Percentiles rank a stretch among this genome's conserved stretches.
phyloP scores from a whole-genome alignment of 2,888 invertebrate species.

The Limnephilus rhombicus region DNA sequence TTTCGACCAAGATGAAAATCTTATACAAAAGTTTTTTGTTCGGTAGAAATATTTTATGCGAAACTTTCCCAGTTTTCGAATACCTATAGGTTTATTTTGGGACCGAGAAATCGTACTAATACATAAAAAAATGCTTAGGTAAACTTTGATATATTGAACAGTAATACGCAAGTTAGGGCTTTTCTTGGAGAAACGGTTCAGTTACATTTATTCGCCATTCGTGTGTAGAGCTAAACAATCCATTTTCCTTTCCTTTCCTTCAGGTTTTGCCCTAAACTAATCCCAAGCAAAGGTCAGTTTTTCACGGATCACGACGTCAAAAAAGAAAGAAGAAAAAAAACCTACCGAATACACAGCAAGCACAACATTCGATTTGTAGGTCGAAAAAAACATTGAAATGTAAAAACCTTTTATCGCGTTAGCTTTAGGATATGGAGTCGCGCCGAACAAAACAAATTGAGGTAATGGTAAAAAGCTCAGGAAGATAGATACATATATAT shows the following conservation, averaged over 20 bases:
- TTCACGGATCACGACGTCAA: neutral
- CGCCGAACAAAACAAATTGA: neutral
- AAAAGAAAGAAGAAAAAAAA: neutral
- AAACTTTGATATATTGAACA: neutral
- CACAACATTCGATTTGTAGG: neutral
- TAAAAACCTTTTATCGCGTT: neutral
- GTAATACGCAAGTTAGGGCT: neutral
- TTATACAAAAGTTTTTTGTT: neutral
- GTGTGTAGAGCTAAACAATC: neutral
- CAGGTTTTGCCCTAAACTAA: neutral
- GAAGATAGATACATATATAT: neutral
- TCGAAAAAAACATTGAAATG: neutral
- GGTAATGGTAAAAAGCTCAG: neutral
- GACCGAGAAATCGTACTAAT: neutral
- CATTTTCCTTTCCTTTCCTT: neutral
- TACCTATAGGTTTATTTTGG: neutral
- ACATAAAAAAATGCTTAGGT: neutral
- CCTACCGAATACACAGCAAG: neutral
- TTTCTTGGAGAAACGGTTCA: neutral
- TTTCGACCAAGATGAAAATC: neutral
- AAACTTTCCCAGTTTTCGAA: neutral
- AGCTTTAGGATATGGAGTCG: neutral
- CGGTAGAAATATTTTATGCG: neutral
- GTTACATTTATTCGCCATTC: neutral
- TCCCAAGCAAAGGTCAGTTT: neutral